phyloP scores from a whole-genome alignment of 2,888 invertebrate species.

The Pegoplata infirma region DNA sequence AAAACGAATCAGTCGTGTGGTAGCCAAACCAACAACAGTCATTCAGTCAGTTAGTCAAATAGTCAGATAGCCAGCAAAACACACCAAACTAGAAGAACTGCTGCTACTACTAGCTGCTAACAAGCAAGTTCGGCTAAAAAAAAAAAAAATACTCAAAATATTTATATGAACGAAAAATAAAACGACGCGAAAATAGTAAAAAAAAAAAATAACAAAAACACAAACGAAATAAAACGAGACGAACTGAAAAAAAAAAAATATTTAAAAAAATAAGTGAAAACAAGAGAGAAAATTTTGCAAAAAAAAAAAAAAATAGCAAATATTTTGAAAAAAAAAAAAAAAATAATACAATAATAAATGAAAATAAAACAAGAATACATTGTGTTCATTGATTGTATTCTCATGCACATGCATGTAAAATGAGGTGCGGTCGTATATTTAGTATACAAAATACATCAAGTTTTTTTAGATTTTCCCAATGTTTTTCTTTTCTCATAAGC shows the following conservation, averaged over 20 bases:
- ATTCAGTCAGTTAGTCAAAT: slow-evolving; percentile 55
- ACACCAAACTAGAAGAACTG: too few species aligned
- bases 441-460: too few species aligned
- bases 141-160: background rate
- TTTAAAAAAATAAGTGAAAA: background rate
- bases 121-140: background rate
- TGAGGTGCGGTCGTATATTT: slow-evolving; percentile 57
- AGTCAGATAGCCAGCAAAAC: slow-evolving; percentile 13
- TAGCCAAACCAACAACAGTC: too few species aligned
- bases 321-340: slow-evolving; percentile 27
- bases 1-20: slow-evolving; percentile 43
- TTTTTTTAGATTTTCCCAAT: too few species aligned
- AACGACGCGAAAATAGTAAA: background rate
- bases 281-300: slow-evolving; percentile 30
- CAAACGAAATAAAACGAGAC: background rate
- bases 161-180: background rate
- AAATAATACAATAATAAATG: slow-evolving; percentile 63
- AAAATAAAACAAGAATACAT: background rate
- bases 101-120: background rate
- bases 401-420: slow-evolving; percentile 34
- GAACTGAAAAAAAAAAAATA: background rate
- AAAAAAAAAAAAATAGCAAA: too few species aligned
- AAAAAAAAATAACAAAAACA: background rate
- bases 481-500: background rate
- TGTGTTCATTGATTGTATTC: background rate